Evolutionary conservation across 2,888 invertebrate genomes (phyloP).

Genomic region (Atherix ibis): DNA sequence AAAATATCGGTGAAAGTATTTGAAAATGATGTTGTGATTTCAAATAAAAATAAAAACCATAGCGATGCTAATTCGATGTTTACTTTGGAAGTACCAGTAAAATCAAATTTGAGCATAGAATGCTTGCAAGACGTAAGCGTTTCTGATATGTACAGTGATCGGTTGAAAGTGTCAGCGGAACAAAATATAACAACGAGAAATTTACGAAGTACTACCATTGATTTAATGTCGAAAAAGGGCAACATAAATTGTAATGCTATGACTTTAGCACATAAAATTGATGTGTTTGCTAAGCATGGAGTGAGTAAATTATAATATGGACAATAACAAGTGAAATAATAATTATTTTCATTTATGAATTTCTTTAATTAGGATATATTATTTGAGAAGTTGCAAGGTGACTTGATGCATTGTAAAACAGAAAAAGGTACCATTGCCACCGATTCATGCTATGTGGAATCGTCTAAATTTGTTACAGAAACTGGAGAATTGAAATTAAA

Average conservation of each 20-base stretch:
- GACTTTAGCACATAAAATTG: slow-evolving; percentile 20
- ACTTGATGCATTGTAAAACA: slow-evolving; percentile 21
- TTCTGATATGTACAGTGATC: slow-evolving; percentile 20
- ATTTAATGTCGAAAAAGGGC: slow-evolving; percentile 19
- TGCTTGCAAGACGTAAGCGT: slow-evolving; percentile 17
- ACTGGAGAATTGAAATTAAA: slow-evolving; percentile 22
- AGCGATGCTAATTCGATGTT: slow-evolving; percentile 9
- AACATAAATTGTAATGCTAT: slow-evolving; percentile 22
- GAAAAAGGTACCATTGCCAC: slow-evolving; percentile 21
- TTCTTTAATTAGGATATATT: slow-evolving; percentile 22
- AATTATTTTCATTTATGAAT: too few species aligned
- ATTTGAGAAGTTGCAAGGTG: slow-evolving; percentile 26
- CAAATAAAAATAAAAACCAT: not conserved
- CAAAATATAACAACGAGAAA: slow-evolving; percentile 21
- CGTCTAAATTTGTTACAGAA: slow-evolving; percentile 24
- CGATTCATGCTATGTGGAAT: slow-evolving; percentile 26
- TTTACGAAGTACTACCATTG: slow-evolving; percentile 19
- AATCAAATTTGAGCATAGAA: slow-evolving; percentile 20
- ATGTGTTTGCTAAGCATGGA: slow-evolving; percentile 12
- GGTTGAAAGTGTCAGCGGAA: slow-evolving; percentile 16
- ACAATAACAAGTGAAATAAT: too few species aligned
- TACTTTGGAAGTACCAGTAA: slow-evolving; percentile 22
- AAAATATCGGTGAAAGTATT: slow-evolving; percentile 5
- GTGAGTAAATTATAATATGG: too few species aligned
- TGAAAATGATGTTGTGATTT: slow-evolving; percentile 6